A percentile compares a stretch with the other conserved stretches of the same genome.
Conservation (phyloP, 1,140 invertebrate species). For the Drosophila novamexicana region DNA sequence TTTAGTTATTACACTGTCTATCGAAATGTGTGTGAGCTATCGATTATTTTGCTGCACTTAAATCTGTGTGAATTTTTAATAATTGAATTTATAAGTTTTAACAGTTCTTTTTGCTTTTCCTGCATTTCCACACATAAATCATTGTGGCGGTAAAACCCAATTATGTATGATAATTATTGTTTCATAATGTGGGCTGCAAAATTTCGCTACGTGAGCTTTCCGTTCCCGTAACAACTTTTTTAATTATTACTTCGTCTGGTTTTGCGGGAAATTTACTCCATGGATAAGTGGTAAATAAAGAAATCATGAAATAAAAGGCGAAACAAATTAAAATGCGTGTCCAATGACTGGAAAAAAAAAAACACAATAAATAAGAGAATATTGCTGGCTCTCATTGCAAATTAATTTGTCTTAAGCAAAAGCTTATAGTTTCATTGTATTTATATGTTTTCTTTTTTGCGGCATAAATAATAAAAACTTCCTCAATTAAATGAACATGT, state of each 20-base stretch:
- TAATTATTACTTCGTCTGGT: constrained; percentile 24
- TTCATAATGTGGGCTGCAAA: constrained; percentile 8
- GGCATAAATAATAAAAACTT: not conserved
- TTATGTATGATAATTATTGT: constrained; percentile 39
- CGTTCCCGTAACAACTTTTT: constrained; percentile 6
- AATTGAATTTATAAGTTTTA: not conserved
- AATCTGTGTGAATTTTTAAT: not conserved
- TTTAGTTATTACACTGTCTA: too few species aligned
- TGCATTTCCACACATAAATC: constrained; percentile 16
- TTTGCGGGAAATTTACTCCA: constrained; percentile 12
- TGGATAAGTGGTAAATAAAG: constrained; percentile 41
- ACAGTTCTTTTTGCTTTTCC: not conserved
- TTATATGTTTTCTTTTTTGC: not conserved
- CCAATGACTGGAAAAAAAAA: constrained; percentile 6
- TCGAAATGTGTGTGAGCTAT: not conserved
- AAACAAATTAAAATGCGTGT: constrained; percentile 31
- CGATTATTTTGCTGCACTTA: not conserved
- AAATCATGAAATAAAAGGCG: constrained; percentile 30
- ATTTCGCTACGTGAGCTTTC: not conserved
- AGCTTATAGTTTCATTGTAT: not conserved
- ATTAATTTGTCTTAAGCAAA: not conserved
- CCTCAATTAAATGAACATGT: not conserved
- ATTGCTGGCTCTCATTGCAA: not conserved
- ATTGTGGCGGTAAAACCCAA: constrained; percentile 14
- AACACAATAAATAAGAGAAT: not conserved